Conservation (phyloP, 2,797 vertebrate genomes). For the Babyrousa celebensis region DNA sequence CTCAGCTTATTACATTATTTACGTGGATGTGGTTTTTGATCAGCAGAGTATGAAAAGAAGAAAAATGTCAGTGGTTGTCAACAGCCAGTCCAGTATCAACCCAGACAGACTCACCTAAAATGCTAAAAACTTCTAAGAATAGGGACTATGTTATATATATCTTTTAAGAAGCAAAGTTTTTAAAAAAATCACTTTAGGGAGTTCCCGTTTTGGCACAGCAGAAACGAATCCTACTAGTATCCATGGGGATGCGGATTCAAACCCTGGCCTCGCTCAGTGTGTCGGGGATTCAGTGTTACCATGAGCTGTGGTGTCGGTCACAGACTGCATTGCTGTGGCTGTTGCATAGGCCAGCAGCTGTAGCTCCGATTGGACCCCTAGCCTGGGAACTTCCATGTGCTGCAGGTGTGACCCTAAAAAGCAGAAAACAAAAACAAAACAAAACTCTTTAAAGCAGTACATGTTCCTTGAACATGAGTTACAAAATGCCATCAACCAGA, state of each 20-base stretch:
- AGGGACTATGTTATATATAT: not conserved
- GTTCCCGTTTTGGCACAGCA: no score
- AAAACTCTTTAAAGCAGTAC: not conserved
- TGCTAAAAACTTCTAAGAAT: not conserved
- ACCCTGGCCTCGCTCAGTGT: no score
- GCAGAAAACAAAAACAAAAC: no score
- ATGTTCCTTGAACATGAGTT: not conserved
- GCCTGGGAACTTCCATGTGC: no score
- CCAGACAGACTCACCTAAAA: not conserved
- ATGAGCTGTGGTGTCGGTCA: no score
- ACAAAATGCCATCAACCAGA: not conserved
- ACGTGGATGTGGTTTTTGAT: not conserved
- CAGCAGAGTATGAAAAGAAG: not conserved
- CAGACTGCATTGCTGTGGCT: no score
- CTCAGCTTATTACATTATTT: conserved; percentile 1
- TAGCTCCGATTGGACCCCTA: no score
- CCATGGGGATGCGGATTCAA: no score
- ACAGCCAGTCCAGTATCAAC: not conserved
- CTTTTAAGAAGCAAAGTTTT: not conserved
- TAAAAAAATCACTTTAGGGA: not conserved
- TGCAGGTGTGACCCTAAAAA: no score
- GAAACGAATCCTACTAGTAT: no score
- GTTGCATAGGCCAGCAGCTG: no score
- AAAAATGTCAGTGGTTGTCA: not conserved
- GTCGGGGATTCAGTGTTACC: no score